Conservation (phyloP, 2,113 vertebrate species). For the Percopsis transmontana region DNA sequence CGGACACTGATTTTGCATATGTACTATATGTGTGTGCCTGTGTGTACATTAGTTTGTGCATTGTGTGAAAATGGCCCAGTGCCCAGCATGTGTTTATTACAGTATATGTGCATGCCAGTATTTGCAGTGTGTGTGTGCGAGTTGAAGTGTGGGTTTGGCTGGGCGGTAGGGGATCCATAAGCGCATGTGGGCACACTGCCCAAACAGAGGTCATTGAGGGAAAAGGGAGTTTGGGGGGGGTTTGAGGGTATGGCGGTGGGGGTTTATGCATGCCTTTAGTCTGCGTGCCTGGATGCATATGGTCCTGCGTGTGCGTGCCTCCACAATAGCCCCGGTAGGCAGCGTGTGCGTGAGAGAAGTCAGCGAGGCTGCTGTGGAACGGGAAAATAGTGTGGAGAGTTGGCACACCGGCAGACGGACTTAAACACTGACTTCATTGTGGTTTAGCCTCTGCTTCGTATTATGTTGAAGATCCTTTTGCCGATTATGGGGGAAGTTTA, state of each 20-base stretch:
- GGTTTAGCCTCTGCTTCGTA: conserved; percentile 66
- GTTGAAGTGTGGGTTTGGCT: conserved; percentile 54
- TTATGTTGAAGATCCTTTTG: conserved; percentile 59
- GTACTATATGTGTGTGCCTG: not conserved
- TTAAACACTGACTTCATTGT: conserved; percentile 73
- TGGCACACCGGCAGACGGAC: conserved; percentile 51
- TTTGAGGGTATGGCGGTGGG: conserved; percentile 35
- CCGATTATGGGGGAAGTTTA: conserved; percentile 54
- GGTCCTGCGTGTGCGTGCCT: conserved; percentile 52
- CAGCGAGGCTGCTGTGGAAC: conserved; percentile 62
- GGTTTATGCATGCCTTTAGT: conserved; percentile 37
- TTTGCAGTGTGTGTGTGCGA: conserved; percentile 3
- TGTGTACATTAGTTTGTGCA: conserved; percentile 1
- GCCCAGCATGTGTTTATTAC: not conserved
- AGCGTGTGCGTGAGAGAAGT: conserved; percentile 43
- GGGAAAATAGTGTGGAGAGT: conserved; percentile 62
- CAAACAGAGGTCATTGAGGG: conserved; percentile 61
- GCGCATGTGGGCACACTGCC: conserved; percentile 56
- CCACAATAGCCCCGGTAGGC: conserved; percentile 52
- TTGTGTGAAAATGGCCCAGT: not conserved
- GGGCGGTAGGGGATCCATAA: conserved; percentile 60
- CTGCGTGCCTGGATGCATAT: conserved; percentile 56
- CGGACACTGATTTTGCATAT: too few species aligned
- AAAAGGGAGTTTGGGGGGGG: conserved; percentile 47
- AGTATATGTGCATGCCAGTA: not conserved